Conservation (phyloP, 2,113 vertebrate species). For the Propithecus coquereli region DNA sequence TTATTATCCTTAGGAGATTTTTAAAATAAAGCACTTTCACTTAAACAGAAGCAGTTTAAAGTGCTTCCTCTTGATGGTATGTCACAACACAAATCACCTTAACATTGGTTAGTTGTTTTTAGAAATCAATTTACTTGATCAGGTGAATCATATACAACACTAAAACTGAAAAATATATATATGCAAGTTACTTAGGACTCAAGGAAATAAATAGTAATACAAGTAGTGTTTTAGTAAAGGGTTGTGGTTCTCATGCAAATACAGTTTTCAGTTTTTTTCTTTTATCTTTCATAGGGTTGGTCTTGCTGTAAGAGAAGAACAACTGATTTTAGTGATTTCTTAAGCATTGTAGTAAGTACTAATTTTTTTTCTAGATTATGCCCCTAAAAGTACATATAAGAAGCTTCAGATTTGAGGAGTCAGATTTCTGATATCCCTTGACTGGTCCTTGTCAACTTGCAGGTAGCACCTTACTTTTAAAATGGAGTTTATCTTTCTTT, state of each 20-base stretch:
- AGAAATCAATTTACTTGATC: neutral
- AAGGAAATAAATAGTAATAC: neutral
- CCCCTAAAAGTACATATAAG: neutral
- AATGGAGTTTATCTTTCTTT: neutral
- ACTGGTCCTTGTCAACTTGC: neutral
- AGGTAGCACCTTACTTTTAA: neutral
- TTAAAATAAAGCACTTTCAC: neutral
- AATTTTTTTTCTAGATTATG: neutral
- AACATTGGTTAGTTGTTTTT: neutral
- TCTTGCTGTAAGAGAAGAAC: slow-evolving; percentile 98
- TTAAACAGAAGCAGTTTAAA: neutral
- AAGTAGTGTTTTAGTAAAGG: neutral
- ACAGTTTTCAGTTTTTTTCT: slow-evolving; percentile 44
- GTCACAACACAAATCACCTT: neutral
- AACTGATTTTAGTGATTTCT: slow-evolving; percentile 97
- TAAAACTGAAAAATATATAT: neutral
- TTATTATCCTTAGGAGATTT: neutral
- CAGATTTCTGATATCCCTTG: neutral
- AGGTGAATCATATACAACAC: neutral
- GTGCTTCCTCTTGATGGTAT: neutral
- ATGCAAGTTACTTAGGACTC: neutral
- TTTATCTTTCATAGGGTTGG: slow-evolving; percentile 89
- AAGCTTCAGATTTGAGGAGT: neutral
- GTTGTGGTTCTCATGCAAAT: neutral
- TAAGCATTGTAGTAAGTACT: slow-evolving; percentile 93